Percentiles rank a stretch among this genome's conserved stretches.
Conservation (phyloP, 2,888 invertebrate species). For the Chamaedrilus cognettii region DNA sequence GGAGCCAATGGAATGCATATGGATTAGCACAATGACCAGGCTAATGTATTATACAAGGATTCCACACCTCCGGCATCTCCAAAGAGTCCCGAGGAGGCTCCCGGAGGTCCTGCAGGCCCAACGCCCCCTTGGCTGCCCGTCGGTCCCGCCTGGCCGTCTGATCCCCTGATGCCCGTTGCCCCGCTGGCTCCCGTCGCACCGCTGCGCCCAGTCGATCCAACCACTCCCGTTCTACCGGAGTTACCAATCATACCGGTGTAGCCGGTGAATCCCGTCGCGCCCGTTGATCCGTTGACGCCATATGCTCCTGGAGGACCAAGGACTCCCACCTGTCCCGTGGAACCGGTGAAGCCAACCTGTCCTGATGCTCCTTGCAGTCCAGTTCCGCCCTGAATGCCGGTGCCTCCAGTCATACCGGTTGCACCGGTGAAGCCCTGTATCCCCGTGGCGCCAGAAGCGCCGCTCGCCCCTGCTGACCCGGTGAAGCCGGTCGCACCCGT, state of each 20-base stretch:
- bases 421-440: background rate
- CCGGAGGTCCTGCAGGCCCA: constrained; percentile 26
- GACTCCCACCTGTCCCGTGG: constrained; percentile 14
- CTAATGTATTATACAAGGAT: no score
- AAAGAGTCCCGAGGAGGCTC: background rate
- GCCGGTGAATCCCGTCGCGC: constrained; percentile 2
- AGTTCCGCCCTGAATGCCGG: constrained; percentile 9
- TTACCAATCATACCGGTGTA: background rate
- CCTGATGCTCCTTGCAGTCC: constrained; percentile 24
- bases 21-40: no score
- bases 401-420: background rate
- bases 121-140: constrained; percentile 23
- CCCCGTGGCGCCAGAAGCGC: background rate
- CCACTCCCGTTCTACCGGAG: background rate
- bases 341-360: constrained; percentile 19
- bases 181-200: constrained; percentile 6
- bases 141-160: constrained; percentile 3
- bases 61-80: constrained; percentile 16
- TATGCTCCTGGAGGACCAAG: background rate
- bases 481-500: background rate
- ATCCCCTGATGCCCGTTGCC: background rate
- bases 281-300: constrained; percentile 12
- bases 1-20: no score
- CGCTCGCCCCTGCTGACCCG: background rate
- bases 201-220: background rate